A percentile compares a stretch with the other conserved stretches of the same genome.
Evolutionary conservation across 2,797 vertebrate species (phyloP).

Genomic region (Enteromius mattozi): DNA sequence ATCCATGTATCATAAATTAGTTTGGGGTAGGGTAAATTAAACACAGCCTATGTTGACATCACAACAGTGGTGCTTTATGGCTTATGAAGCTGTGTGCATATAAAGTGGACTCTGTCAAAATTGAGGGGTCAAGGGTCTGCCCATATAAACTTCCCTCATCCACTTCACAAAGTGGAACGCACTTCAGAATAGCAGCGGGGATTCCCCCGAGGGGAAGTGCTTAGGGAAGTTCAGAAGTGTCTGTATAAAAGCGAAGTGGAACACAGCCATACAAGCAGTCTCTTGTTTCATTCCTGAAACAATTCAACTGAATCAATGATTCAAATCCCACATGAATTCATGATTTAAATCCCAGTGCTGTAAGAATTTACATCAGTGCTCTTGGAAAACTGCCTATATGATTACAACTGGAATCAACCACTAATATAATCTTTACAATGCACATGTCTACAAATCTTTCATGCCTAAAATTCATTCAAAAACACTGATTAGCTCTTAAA

Average conservation of each 20-base stretch:
- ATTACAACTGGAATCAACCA: neutral
- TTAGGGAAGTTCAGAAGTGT: neutral
- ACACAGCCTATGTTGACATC: neutral
- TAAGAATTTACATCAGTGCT: neutral
- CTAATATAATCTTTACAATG: neutral
- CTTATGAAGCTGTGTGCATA: neutral
- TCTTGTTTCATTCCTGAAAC: conserved; percentile 2
- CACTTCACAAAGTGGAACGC: neutral
- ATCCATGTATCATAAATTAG: neutral
- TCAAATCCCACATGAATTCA: neutral
- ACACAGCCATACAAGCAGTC: neutral
- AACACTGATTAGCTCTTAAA: neutral
- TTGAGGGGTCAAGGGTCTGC: neutral
- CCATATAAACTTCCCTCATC: neutral
- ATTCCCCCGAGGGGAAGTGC: neutral
- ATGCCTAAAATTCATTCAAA: neutral
- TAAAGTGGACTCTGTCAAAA: neutral
- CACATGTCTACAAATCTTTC: neutral
- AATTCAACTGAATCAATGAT: neutral
- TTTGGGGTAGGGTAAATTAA: neutral
- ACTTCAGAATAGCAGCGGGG: neutral
- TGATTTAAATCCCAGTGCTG: neutral
- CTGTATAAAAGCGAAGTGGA: neutral
- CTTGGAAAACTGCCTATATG: neutral
- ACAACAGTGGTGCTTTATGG: neutral